Percentiles rank a stretch among this genome's conserved stretches.
Conservation (phyloP, 2,113 vertebrate genomes). For the Neomonachus schauinslandi region DNA sequence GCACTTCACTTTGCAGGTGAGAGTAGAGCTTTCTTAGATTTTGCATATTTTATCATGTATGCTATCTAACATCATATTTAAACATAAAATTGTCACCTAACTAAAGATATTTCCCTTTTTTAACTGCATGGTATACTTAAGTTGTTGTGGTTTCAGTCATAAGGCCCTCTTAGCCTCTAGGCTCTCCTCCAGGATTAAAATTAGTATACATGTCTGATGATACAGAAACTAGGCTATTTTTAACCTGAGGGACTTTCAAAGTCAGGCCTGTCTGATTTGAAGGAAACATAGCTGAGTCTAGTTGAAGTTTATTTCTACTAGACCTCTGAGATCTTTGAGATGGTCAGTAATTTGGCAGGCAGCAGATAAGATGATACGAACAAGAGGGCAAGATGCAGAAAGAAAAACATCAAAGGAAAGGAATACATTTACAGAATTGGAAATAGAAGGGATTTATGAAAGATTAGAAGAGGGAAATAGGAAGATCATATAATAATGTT, state of each 20-base stretch:
- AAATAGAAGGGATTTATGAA: background rate
- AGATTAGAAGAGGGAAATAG: background rate
- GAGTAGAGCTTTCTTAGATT: conserved; percentile 1
- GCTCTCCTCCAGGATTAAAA: conserved; percentile 59
- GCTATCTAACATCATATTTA: background rate
- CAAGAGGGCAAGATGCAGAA: background rate
- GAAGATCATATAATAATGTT: background rate
- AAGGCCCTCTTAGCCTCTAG: background rate
- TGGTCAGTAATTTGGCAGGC: conserved; percentile 38
- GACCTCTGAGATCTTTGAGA: conserved; percentile 30
- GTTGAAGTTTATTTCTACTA: conserved; percentile 11
- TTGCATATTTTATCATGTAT: conserved; percentile 35
- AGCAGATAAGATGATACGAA: background rate
- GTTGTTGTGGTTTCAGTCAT: background rate
- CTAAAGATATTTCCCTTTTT: background rate
- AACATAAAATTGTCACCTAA: background rate
- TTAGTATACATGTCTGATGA: conserved; percentile 36
- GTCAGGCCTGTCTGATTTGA: conserved; percentile 1
- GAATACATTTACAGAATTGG: conserved; percentile 15
- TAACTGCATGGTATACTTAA: background rate
- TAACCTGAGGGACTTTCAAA: conserved; percentile 28
- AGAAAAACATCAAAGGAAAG: background rate
- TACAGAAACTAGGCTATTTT: conserved; percentile 36
- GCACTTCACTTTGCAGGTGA: conserved; percentile 91
- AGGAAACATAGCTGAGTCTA: background rate